Evolutionary conservation across 2,888 invertebrate genomes (phyloP), one percentile per base, ranked within the genome.

Genomic region (Arctia plantaginis): DNA sequence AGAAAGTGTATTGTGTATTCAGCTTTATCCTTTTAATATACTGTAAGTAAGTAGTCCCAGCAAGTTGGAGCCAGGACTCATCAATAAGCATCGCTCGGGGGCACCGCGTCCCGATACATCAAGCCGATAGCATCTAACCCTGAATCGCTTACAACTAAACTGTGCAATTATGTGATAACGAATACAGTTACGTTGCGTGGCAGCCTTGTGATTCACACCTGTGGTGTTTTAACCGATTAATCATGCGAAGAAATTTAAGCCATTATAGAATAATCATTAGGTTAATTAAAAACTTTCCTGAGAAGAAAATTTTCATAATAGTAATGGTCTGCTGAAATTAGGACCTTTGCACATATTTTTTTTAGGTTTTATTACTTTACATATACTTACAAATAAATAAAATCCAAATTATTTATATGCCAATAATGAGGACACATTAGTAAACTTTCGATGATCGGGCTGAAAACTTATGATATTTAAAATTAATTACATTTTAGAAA

Each of bases 91-190:
- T 77, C 77, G 89, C 91, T 88, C 78, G 82, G 80, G 89, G 92
- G 90, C 90, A 88, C 85, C 86, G 83, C 86, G 86, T 81, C 87
- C 84, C 91, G 89, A 93, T 93, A 90, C 89, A 93, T 94, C 93
- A 92, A 85, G 73, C 55, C 83, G 93, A 94, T 94, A 93, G 87
- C 80, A 94, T 94, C 94, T 78, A 78, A 80, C 80, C 79, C 79
- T 78, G 55, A 80, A 91, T 91, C 91, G 91, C 89, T 91, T 83
- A 90, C 90, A 93, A 91, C 91, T 91, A 91, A 91, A 90, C 88
- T 87, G 85, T 83, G 88, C 90, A 92, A 91, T 91, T 90, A 92
- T 86, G 74, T 77, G 72, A 80, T 85, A 82, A 79, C 74, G 70
- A 78, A 80, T 67, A 69, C 75, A 74, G 76, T 76, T 74, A 72